These are phyloP conservation scores for Stegophylla sp. DNA, from an alignment of 2,888 invertebrate genomes.

Conservation along the genomic window DNA sequence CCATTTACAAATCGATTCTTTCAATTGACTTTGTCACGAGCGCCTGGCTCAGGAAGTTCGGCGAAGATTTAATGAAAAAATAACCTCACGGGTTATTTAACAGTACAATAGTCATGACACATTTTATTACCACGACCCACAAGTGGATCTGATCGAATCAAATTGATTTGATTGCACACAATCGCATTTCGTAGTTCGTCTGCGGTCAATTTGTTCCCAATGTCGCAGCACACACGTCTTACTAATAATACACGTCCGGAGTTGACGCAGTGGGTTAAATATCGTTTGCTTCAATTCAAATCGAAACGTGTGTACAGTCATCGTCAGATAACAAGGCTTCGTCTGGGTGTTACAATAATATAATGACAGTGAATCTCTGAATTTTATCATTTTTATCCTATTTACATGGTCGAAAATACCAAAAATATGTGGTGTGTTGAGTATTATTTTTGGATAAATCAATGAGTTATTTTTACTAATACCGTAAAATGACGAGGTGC, in stretches of 20 bases:
- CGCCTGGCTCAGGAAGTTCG: background rate
- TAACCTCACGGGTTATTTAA: background rate
- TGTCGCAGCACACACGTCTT: background rate
- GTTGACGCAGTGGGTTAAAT: too few relatives aligned
- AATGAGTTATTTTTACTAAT: too few relatives aligned
- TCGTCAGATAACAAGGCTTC: too few relatives aligned
- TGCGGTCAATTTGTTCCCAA: conserved; percentile 10
- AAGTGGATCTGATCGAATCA: conserved; percentile 54
- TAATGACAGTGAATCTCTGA: too few relatives aligned
- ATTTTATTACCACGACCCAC: conserved; percentile 20
- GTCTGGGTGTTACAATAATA: too few relatives aligned
- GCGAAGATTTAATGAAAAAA: background rate
- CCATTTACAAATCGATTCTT: background rate
- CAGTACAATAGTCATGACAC: background rate
- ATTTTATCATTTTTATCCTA: too few relatives aligned
- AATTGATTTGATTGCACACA: conserved; percentile 53
- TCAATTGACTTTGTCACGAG: background rate
- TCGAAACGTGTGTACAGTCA: background rate
- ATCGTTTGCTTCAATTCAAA: too few relatives aligned
- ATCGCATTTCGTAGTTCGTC: conserved; percentile 16
- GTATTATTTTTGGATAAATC: too few relatives aligned
- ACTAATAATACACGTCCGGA: background rate
- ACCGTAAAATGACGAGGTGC: too few relatives aligned
- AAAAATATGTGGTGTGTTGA: too few relatives aligned
- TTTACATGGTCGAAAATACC: too few relatives aligned